Evolutionary conservation across 2,797 vertebrate genomes (phyloP).

Genomic region (Tapirus indicus): DNA sequence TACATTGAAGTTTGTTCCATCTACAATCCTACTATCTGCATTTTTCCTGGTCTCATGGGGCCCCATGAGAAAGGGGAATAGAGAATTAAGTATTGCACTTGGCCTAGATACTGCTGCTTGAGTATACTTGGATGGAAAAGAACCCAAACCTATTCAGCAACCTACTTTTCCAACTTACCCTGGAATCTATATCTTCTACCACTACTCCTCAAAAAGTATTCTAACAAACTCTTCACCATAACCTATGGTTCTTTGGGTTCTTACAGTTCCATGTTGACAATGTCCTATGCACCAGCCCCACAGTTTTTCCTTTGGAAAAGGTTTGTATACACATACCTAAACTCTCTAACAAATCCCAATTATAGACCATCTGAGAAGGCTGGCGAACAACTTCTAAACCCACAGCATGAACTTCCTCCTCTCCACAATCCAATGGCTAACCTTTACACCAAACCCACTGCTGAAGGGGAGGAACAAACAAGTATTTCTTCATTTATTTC

Average conservation of each 20-base stretch:
- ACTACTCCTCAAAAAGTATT: slow-evolving; percentile 36
- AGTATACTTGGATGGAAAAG: background rate
- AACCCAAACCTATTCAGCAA: slow-evolving; percentile 33
- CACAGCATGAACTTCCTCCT: background rate
- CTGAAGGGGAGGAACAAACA: background rate
- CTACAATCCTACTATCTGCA: background rate
- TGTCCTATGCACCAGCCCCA: background rate
- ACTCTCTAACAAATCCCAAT: slow-evolving; percentile 29
- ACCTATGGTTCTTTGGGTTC: background rate
- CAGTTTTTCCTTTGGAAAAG: slow-evolving; percentile 45
- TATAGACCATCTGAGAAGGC: slow-evolving; percentile 6
- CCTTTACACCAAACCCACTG: background rate
- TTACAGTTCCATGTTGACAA: background rate
- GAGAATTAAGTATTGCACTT: background rate
- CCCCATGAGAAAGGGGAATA: background rate
- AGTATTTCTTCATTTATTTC: slow-evolving; percentile 19
- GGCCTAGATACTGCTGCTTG: background rate
- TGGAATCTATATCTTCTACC: slow-evolving; percentile 39
- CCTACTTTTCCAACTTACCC: slow-evolving; percentile 26
- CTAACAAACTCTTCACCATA: slow-evolving; percentile 1
- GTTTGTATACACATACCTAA: background rate
- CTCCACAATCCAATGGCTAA: slow-evolving; percentile 15
- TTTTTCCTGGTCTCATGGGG: background rate
- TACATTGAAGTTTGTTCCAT: background rate
- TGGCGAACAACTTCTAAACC: slow-evolving; percentile 36